Conservation (phyloP, 2,888 invertebrate genomes). For the Erebia aethiops region DNA sequence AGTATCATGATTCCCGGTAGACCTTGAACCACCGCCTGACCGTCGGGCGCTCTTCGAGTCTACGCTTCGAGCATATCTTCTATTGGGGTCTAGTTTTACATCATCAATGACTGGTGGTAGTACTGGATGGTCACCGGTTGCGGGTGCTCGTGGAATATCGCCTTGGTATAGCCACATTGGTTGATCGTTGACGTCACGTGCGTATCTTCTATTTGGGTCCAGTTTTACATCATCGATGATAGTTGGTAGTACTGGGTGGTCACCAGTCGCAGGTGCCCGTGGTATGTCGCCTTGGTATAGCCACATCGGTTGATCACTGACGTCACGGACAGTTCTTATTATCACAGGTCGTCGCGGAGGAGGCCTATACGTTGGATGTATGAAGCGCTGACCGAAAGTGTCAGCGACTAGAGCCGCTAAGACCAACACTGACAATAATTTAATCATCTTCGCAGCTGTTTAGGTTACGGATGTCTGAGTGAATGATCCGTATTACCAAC, state of each 20-base stretch:
- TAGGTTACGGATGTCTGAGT: background rate
- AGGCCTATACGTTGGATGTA: conserved; percentile 47
- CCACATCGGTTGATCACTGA: conserved; percentile 41
- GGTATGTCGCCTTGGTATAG: conserved; percentile 42
- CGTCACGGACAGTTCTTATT: conserved; percentile 48
- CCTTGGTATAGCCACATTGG: conserved; percentile 43
- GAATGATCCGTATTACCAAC: conserved; percentile 19
- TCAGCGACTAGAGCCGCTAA: conserved; percentile 44
- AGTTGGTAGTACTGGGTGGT: conserved; percentile 28
- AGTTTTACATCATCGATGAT: conserved; percentile 37
- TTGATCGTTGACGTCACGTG: conserved; percentile 44
- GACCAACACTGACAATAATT: conserved; percentile 40
- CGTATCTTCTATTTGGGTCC: conserved; percentile 38
- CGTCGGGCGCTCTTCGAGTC: conserved; percentile 52
- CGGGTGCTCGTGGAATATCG: conserved; percentile 43
- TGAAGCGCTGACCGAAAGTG: conserved; percentile 44
- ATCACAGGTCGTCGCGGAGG: conserved; percentile 37
- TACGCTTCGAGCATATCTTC: conserved; percentile 46
- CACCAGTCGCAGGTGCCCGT: conserved; percentile 41
- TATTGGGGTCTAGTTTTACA: conserved; percentile 35
- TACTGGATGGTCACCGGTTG: conserved; percentile 33
- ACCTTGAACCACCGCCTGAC: conserved; percentile 48
- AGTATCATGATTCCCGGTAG: conserved; percentile 48
- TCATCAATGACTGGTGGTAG: conserved; percentile 34
- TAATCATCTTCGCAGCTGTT: conserved; percentile 40